Conservation (phyloP, 1,140 invertebrate species). For the Theocolax elegans region DNA sequence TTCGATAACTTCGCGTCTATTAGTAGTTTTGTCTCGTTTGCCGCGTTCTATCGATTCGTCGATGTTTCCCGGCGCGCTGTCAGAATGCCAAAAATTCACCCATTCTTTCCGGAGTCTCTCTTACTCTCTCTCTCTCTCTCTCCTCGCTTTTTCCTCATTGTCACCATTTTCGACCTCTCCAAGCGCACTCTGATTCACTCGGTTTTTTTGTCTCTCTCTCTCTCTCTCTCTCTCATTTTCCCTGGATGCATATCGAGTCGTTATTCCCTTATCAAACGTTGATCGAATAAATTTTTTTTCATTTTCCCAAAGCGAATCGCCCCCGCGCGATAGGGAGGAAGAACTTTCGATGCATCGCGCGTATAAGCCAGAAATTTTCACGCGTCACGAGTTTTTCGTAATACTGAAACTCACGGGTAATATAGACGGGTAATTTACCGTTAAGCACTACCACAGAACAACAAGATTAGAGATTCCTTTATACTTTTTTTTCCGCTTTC, state of each 20-base stretch:
- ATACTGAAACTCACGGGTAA: background rate
- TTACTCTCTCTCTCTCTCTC: background rate
- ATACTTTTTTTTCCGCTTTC: background rate
- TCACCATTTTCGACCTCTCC: too few species aligned
- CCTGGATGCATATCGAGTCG: background rate
- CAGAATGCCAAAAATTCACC: background rate
- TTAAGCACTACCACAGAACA: background rate
- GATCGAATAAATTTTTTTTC: background rate
- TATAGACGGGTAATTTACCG: background rate
- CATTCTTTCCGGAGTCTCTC: background rate
- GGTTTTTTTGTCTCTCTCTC: too few species aligned
- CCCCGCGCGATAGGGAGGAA: too few species aligned
- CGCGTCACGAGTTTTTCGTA: background rate
- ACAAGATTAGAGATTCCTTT: background rate
- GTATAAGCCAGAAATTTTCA: background rate
- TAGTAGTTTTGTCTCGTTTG: background rate
- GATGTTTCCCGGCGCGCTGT: background rate
- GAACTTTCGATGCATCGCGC: background rate
- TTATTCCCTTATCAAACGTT: background rate
- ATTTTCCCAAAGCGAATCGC: background rate
- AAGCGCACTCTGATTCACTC: too few species aligned
- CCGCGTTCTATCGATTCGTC: background rate
- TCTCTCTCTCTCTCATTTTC: too few species aligned
- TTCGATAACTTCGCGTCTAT: background rate
- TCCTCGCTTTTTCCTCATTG: background rate